Conservation (phyloP, 2,797 vertebrate genomes). For the Tokudaia muenninki region DNA sequence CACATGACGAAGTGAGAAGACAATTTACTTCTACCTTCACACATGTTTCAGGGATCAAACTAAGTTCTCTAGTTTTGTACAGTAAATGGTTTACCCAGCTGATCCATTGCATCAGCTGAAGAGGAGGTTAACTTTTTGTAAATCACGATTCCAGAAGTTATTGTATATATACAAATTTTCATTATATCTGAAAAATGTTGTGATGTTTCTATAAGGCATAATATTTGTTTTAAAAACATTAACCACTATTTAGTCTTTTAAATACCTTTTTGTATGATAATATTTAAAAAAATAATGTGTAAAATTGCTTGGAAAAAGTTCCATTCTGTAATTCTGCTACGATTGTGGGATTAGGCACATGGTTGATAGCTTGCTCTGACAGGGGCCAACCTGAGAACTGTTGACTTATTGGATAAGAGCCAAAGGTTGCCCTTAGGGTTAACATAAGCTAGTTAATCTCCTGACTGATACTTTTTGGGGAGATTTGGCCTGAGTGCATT, state of each 20-base stretch:
- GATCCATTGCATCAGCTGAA: not conserved
- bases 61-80: not conserved
- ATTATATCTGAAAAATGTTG: conserved; percentile 18
- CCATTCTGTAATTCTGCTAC: conserved; percentile 53
- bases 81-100: not conserved
- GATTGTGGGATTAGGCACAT: conserved; percentile 66
- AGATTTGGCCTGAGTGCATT: conserved; percentile 41
- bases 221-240: conserved; percentile 10
- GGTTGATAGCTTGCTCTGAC: conserved; percentile 78
- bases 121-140: not conserved
- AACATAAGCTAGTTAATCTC: conserved; percentile 80
- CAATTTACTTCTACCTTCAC: not conserved
- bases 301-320: conserved; percentile 29
- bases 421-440: conserved; percentile 75
- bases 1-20: not conserved
- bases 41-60: not conserved
- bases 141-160: conserved; percentile 17
- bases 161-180: not conserved
- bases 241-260: conserved; percentile 33
- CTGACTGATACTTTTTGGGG: conserved; percentile 74
- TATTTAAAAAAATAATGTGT: conserved; percentile 23
- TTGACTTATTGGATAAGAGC: conserved; percentile 67
- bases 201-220: not conserved
- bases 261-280: not conserved
- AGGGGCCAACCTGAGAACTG: conserved; percentile 70